Conservation (phyloP, 2,113 vertebrate genomes). For the Lagopus muta region DNA sequence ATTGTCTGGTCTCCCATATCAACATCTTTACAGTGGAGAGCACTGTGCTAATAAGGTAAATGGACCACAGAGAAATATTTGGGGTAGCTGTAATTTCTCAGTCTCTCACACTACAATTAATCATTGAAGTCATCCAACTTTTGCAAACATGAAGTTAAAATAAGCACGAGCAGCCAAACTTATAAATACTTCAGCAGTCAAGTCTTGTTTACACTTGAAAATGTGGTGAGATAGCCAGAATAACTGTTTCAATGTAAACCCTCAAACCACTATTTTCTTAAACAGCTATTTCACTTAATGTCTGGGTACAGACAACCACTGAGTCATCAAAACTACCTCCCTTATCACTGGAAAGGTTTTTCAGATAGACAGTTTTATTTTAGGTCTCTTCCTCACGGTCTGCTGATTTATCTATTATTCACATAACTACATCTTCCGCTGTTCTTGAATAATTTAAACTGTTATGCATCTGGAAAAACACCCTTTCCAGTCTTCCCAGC, state of each 20-base stretch:
- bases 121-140: neutral
- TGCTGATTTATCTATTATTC: slow-evolving; percentile 50
- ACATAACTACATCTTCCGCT: slow-evolving; percentile 18
- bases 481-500: neutral
- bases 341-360: neutral
- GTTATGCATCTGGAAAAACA: slow-evolving; percentile 10
- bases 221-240: neutral
- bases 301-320: neutral
- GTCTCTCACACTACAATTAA: neutral
- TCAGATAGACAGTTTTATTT: slow-evolving; percentile 34
- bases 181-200: slow-evolving; percentile 6
- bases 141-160: slow-evolving; percentile 32
- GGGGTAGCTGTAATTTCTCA: neutral
- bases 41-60: neutral
- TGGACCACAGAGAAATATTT: neutral
- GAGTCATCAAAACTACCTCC: neutral
- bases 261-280: neutral
- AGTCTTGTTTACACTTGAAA: neutral
- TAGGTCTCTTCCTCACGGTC: neutral
- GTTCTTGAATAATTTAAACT: slow-evolving; percentile 52
- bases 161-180: slow-evolving; percentile 2
- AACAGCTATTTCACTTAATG: neutral
- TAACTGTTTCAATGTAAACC: slow-evolving; percentile 2
- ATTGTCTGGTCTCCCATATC: neutral
- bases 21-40: neutral